Conservation (phyloP, 1,140 invertebrate species). For the Ganaspis sp. region DNA sequence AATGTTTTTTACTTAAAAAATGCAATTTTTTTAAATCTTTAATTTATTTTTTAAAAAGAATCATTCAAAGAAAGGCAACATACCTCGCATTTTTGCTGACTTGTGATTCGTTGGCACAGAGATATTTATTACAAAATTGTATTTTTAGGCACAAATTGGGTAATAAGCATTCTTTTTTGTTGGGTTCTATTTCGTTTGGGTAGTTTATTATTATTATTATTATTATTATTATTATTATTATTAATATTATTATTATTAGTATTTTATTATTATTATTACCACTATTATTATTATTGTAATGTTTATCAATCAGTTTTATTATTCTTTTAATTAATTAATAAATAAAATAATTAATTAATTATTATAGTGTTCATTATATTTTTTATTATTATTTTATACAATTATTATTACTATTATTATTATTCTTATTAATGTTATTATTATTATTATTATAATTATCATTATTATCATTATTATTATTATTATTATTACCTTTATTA, state of each 20-base stretch:
- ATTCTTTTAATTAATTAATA: too few relatives aligned
- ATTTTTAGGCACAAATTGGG: background rate
- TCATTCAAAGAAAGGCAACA: background rate
- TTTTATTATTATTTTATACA: too few relatives aligned
- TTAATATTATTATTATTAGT: background rate
- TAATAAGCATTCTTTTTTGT: slow-evolving; percentile 7
- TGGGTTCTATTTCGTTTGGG: background rate
- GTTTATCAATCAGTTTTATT: too few relatives aligned
- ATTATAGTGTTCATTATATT: too few relatives aligned
- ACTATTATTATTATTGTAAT: too few relatives aligned
- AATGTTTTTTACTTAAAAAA: slow-evolving; percentile 37
- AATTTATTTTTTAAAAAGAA: background rate
- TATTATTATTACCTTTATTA: too few relatives aligned
- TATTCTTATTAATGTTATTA: too few relatives aligned
- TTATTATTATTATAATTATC: too few relatives aligned
- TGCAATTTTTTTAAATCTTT: background rate
- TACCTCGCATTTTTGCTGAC: slow-evolving; percentile 6
- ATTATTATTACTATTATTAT: too few relatives aligned
- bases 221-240: background rate
- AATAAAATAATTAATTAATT: too few relatives aligned
- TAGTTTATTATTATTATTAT: background rate
- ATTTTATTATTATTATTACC: background rate
- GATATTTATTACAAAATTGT: background rate
- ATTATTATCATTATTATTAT: too few relatives aligned
- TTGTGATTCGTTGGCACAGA: background rate